Evolutionary conservation across 2,888 invertebrate species (phyloP).

Genomic region (Neoitamus cyanurus): DNA sequence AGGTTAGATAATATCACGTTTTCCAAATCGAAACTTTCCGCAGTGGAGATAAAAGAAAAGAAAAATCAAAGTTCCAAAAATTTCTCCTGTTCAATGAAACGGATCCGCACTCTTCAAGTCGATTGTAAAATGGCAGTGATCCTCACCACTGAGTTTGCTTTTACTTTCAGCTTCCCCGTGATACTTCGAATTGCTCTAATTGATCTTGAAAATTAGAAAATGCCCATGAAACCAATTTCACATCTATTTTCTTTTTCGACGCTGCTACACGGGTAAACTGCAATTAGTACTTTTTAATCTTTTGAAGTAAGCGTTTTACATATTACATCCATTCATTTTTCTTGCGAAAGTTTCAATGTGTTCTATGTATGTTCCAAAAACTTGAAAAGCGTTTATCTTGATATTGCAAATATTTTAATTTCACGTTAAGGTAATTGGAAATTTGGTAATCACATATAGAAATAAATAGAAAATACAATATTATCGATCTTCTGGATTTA

Average conservation of each 20-base stretch:
- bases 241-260: not conserved
- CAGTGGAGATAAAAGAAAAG: not conserved
- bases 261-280: no score
- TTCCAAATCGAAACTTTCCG: not conserved
- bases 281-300: not conserved
- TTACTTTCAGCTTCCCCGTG: not conserved
- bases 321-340: not conserved
- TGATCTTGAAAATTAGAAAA: slow-evolving; percentile 31
- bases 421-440: no score
- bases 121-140: not conserved
- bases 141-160: not conserved
- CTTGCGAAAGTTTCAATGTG: no score
- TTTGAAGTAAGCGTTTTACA: not conserved
- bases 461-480: no score
- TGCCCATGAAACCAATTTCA: slow-evolving; percentile 15
- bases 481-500: no score
- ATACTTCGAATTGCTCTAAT: not conserved
- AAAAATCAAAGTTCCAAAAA: not conserved
- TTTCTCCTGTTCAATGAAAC: not conserved
- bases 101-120: not conserved
- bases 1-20: not conserved
- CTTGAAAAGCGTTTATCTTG: no score
- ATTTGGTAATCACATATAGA: no score
- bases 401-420: no score
- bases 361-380: no score